Evolutionary conservation across 2,888 invertebrate species (phyloP).

Genomic region (Lithodes maja): DNA sequence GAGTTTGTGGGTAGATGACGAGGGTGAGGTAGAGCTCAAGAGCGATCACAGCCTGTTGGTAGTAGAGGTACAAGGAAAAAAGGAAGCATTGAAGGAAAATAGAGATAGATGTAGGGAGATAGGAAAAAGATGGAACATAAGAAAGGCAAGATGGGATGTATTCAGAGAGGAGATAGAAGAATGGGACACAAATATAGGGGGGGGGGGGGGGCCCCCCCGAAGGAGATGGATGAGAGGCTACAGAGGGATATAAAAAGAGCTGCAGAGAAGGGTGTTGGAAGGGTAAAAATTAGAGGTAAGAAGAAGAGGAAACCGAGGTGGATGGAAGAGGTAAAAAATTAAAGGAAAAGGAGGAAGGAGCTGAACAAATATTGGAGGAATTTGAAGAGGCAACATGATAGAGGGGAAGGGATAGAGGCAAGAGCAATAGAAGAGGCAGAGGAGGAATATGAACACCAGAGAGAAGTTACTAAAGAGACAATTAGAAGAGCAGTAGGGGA

Average conservation of each 20-base stretch:
- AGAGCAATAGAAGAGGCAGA: not conserved
- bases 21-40: not conserved
- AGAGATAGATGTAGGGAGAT: not conserved
- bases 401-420: not conserved
- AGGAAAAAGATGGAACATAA: not conserved
- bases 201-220: too few relatives aligned
- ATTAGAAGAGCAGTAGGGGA: not conserved
- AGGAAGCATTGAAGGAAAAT: not conserved
- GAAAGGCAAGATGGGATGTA: not conserved
- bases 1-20: not conserved
- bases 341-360: not conserved
- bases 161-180: not conserved
- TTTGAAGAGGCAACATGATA: not conserved
- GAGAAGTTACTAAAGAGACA: not conserved
- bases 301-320: not conserved
- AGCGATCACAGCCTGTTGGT: not conserved
- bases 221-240: not conserved
- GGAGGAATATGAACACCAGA: not conserved
- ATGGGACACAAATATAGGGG: too few relatives aligned
- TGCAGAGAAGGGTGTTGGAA: not conserved
- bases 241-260: not conserved
- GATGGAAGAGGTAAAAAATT: not conserved
- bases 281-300: not conserved
- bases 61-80: not conserved
- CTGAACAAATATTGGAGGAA: not conserved